These are phyloP conservation scores for Epirrita christyi DNA, from an alignment of 2,888 invertebrate genomes.

Conservation along the genomic window DNA sequence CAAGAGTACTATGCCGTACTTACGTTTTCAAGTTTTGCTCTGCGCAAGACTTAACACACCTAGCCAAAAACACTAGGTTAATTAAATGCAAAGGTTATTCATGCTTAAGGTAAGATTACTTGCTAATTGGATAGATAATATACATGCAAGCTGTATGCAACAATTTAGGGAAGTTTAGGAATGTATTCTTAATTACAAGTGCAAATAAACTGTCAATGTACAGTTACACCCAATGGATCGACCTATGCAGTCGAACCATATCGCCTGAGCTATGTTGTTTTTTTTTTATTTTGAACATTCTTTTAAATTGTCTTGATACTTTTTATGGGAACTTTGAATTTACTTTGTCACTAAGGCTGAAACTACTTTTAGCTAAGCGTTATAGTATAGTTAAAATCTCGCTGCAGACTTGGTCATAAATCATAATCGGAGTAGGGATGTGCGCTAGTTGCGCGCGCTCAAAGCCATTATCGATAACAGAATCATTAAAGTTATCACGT, in stretches of 20 bases:
- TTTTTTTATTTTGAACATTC: too few relatives aligned
- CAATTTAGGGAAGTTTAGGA: neutral
- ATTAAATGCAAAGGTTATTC: slow-evolving; percentile 58
- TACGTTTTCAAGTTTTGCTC: slow-evolving; percentile 79
- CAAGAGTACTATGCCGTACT: slow-evolving; percentile 60
- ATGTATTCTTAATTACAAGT: too few relatives aligned
- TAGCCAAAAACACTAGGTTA: slow-evolving; percentile 77
- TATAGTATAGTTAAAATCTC: too few relatives aligned
- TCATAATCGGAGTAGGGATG: too few relatives aligned
- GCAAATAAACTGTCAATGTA: neutral
- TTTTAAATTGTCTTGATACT: too few relatives aligned
- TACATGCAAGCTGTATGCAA: slow-evolving; percentile 49
- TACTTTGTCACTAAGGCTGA: neutral
- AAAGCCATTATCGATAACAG: too few relatives aligned
- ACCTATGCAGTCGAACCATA: too few relatives aligned
- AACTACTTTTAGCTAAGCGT: slow-evolving; percentile 16
- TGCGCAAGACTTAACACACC: slow-evolving; percentile 79
- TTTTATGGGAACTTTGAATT: neutral
- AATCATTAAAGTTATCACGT: too few relatives aligned
- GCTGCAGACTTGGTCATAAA: too few relatives aligned
- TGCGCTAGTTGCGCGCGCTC: too few relatives aligned
- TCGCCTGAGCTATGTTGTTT: too few relatives aligned
- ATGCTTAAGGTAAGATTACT: slow-evolving; percentile 38
- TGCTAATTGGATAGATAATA: slow-evolving; percentile 32
- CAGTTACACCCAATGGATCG: too few relatives aligned